Percentiles rank a stretch among this genome's conserved stretches.
These are phyloP conservation scores for Mionectes olivaceus DNA, from an alignment of 2,797 vertebrate species.

Conservation along the genomic window DNA sequence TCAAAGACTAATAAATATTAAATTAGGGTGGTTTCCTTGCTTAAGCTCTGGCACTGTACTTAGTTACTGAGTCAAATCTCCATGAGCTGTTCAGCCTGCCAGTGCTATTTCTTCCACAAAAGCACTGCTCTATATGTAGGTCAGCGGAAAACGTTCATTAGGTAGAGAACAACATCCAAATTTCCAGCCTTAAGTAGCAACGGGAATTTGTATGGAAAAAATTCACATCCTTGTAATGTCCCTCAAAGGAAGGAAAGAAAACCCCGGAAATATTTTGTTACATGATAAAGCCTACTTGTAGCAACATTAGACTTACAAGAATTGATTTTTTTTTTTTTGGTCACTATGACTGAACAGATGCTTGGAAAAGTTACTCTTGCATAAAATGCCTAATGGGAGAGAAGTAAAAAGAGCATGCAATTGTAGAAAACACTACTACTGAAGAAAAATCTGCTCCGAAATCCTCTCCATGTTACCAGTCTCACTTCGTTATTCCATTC, in stretches of 20 bases:
- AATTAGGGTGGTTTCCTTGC: constrained; percentile 7
- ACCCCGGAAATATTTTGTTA: neutral
- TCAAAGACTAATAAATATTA: constrained; percentile 45
- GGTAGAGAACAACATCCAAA: neutral
- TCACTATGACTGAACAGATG: neutral
- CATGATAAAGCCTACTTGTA: neutral
- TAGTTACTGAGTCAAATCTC: neutral
- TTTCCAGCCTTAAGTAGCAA: neutral
- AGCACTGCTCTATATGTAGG: neutral
- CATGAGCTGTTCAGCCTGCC: neutral
- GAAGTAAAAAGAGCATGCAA: neutral
- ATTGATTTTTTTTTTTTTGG: neutral
- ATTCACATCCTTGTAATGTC: neutral
- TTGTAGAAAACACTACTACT: neutral
- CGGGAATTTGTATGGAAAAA: neutral
- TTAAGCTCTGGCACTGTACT: neutral
- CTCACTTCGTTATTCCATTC: neutral
- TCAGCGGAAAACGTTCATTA: constrained; percentile 2
- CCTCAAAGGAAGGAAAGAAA: neutral
- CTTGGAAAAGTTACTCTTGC: neutral
- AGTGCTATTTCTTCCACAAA: neutral
- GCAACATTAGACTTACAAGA: neutral
- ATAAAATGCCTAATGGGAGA: neutral
- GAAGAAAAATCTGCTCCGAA: neutral
- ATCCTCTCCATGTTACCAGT: neutral